Evolutionary conservation across 2,797 vertebrate genomes (phyloP).

Genomic region (Coilia nasus): DNA sequence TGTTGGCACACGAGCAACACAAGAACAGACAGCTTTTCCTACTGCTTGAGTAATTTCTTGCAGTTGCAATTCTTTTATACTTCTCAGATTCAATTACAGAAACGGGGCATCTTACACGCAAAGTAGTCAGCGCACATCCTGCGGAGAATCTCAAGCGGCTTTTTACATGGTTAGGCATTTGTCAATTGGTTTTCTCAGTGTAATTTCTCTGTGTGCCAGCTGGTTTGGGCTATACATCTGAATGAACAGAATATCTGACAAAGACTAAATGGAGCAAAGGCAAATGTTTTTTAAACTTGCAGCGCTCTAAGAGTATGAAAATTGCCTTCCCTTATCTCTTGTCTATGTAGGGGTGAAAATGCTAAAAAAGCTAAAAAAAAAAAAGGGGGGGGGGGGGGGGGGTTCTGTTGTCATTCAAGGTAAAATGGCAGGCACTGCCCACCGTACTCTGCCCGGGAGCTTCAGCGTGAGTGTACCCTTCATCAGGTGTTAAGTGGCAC

Average conservation of each 20-base stretch:
- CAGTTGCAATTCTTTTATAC: background rate
- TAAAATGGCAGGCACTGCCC: too few relatives aligned
- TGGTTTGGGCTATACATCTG: background rate
- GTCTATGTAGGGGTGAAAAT: too few relatives aligned
- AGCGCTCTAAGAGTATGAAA: background rate
- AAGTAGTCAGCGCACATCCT: background rate
- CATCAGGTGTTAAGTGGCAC: too few relatives aligned
- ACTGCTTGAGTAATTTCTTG: background rate
- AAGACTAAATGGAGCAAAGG: background rate
- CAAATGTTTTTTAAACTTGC: background rate
- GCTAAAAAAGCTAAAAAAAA: too few relatives aligned
- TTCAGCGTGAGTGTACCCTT: too few relatives aligned
- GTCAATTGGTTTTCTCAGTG: background rate
- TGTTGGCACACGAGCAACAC: background rate
- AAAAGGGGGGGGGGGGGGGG: too few relatives aligned
- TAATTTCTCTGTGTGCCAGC: background rate
- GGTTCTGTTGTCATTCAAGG: too few relatives aligned
- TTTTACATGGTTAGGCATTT: conserved; percentile 16
- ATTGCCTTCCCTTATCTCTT: too few relatives aligned
- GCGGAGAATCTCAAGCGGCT: conserved; percentile 1
- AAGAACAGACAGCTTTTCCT: background rate
- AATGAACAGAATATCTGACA: background rate
- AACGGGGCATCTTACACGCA: background rate
- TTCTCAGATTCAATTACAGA: conserved; percentile 12
- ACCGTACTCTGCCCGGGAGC: too few relatives aligned